phyloP scores from a whole-genome alignment of 2,888 invertebrate genomes.

The Nomada ruficornis region DNA sequence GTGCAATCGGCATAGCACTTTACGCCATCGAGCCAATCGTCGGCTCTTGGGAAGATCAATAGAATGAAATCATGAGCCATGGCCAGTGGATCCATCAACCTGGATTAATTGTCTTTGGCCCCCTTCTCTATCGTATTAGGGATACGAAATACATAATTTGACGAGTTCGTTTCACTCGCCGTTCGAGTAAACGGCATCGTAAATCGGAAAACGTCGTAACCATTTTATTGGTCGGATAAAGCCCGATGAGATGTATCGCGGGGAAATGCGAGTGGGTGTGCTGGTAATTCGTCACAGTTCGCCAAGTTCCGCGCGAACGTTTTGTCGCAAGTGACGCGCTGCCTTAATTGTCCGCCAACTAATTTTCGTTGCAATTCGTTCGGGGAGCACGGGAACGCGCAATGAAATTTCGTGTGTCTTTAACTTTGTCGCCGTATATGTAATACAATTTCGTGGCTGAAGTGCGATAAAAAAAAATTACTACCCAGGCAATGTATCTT shows the following conservation, averaged over 20 bases:
- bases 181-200: not conserved
- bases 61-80: conserved; percentile 76
- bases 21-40: conserved; percentile 48
- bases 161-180: conserved; percentile 17
- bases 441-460: too few species aligned
- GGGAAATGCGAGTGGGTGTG: not conserved
- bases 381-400: not conserved
- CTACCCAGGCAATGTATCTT: too few species aligned
- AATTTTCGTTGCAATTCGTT: conserved; percentile 16
- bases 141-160: conserved; percentile 74
- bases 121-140: conserved; percentile 51
- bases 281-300: conserved; percentile 54
- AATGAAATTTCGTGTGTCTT: not conserved
- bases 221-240: conserved; percentile 1
- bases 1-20: conserved; percentile 54
- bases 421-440: too few species aligned
- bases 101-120: conserved; percentile 47
- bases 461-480: too few species aligned
- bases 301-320: conserved; percentile 32
- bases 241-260: conserved; percentile 21
- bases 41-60: conserved; percentile 72
- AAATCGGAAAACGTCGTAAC: not conserved
- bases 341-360: conserved; percentile 27
- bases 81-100: conserved; percentile 79
- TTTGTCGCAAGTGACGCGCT: conserved; percentile 17